Evolutionary conservation across 2,797 vertebrate species (phyloP).

Genomic region (Sparus aurata): DNA sequence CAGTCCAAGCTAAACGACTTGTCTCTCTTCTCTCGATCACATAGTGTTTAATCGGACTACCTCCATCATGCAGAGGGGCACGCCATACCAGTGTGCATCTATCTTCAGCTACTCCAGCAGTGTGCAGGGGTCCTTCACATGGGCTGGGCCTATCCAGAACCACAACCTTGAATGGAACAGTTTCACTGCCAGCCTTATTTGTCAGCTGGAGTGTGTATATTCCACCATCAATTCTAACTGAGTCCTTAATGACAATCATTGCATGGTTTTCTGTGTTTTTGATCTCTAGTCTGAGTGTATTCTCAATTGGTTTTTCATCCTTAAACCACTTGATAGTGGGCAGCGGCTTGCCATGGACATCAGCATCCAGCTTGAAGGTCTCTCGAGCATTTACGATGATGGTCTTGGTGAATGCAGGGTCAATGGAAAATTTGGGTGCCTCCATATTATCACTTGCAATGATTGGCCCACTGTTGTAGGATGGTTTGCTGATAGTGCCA

Average conservation of each 20-base stretch:
- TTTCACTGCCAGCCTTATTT: slow-evolving; percentile 94
- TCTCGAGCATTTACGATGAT: slow-evolving; percentile 94
- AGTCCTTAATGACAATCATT: slow-evolving; percentile 94
- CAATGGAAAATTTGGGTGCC: slow-evolving; percentile 95
- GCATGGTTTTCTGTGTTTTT: slow-evolving; percentile 95
- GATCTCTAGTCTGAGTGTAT: slow-evolving; percentile 92
- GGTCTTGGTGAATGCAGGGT: slow-evolving; percentile 95
- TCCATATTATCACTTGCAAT: slow-evolving; percentile 94
- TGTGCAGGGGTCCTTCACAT: slow-evolving; percentile 92
- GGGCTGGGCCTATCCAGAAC: slow-evolving; percentile 94
- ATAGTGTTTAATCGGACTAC: slow-evolving; percentile 94
- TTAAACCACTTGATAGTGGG: slow-evolving; percentile 96
- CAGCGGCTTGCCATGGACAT: slow-evolving; percentile 93
- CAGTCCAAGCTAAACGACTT: slow-evolving; percentile 96
- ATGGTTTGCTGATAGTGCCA: slow-evolving; percentile 95
- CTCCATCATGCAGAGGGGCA: slow-evolving; percentile 94
- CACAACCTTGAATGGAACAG: slow-evolving; percentile 91
- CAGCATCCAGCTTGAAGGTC: slow-evolving; percentile 95
- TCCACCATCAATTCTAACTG: slow-evolving; percentile 93
- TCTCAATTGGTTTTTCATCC: slow-evolving; percentile 93
- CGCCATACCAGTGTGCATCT: slow-evolving; percentile 94
- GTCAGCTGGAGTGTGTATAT: slow-evolving; percentile 92
- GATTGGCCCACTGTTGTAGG: slow-evolving; percentile 97
- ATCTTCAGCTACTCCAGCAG: slow-evolving; percentile 94
- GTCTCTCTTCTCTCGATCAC: slow-evolving; percentile 97